These are phyloP conservation scores for Leucosticte australis DNA, from an alignment of 2,113 vertebrate species.

Conservation along the genomic window DNA sequence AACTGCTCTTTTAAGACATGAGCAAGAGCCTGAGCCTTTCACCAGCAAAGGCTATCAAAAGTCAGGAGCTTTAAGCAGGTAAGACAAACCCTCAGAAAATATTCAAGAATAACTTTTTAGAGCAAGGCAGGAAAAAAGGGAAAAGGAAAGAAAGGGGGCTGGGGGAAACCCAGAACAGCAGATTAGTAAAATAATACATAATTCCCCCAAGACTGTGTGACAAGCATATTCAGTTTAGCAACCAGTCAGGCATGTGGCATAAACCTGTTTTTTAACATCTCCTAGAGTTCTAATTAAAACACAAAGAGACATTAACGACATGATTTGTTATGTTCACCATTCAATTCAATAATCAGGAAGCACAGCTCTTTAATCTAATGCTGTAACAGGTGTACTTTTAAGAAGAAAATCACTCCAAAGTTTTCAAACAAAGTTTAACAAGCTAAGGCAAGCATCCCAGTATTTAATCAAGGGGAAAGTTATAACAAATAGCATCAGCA, in stretches of 20 bases:
- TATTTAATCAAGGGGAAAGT: neutral
- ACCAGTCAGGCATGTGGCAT: neutral
- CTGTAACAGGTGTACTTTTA: constrained; percentile 14
- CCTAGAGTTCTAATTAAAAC: constrained; percentile 37
- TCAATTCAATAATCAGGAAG: neutral
- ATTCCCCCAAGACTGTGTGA: neutral
- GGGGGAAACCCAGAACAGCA: neutral
- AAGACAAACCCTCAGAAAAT: neutral
- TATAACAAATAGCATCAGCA: constrained; percentile 1
- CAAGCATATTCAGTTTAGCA: neutral
- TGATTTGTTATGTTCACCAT: neutral
- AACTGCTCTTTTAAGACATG: neutral
- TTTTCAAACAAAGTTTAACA: constrained; percentile 6
- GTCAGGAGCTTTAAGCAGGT: neutral
- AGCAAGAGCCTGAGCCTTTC: neutral
- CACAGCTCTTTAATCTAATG: neutral
- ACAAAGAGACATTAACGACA: neutral
- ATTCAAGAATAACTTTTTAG: neutral
- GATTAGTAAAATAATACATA: neutral
- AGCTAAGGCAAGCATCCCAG: neutral
- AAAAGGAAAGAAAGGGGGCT: neutral
- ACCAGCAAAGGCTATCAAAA: neutral
- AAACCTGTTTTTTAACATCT: constrained; percentile 31
- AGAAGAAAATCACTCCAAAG: neutral
- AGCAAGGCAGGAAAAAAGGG: accelerated